Conservation (phyloP, 2,113 vertebrate species). For the Agapornis roseicollis region DNA sequence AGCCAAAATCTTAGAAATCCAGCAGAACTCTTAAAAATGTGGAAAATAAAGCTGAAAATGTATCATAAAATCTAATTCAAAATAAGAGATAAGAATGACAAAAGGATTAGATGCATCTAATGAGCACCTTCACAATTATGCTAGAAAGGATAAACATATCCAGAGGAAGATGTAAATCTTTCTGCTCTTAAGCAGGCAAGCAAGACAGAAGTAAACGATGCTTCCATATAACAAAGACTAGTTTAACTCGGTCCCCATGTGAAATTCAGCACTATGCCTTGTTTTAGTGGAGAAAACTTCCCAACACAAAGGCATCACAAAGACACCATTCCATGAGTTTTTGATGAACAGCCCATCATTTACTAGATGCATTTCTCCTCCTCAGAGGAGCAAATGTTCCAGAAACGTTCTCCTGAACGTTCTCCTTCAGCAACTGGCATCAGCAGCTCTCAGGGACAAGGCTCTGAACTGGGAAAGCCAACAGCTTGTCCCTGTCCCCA, state of each 20-base stretch:
- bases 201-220: background rate
- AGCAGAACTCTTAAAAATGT: background rate
- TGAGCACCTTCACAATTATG: background rate
- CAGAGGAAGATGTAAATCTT: background rate
- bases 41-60: background rate
- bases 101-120: conserved; percentile 2
- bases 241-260: background rate
- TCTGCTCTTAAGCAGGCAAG: background rate
- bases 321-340: background rate
- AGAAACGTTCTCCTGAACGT: rapidly evolving
- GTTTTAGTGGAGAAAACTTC: background rate
- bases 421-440: background rate
- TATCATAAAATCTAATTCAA: background rate
- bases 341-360: background rate
- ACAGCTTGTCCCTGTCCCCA: background rate
- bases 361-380: background rate
- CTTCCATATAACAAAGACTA: background rate
- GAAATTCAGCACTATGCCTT: background rate
- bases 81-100: background rate
- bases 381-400: background rate
- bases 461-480: background rate
- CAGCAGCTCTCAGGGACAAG: background rate
- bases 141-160: background rate
- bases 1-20: background rate
- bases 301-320: background rate